Percentiles rank a stretch among this genome's conserved stretches.
Conservation (phyloP, 2,797 vertebrate genomes). For the Pantherophis vulpinus region DNA sequence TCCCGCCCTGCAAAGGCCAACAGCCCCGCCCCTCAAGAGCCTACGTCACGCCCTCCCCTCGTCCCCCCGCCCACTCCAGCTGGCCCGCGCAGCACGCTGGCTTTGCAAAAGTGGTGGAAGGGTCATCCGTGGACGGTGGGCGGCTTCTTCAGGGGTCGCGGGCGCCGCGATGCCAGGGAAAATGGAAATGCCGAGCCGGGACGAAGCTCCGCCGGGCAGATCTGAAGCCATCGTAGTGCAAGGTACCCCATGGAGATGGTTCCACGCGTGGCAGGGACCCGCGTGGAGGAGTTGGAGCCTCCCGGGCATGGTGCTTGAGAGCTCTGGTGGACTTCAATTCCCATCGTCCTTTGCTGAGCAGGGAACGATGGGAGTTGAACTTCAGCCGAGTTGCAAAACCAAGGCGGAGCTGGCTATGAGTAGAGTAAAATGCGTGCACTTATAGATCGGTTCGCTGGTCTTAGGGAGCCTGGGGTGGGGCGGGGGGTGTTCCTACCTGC, state of each 20-base stretch:
- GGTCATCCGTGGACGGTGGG: neutral
- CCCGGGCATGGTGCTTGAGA: neutral
- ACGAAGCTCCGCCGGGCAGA: slow-evolving; percentile 23
- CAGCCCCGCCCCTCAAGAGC: neutral
- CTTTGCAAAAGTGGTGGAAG: no score
- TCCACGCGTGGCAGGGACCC: neutral
- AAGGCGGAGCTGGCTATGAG: neutral
- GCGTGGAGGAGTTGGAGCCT: neutral
- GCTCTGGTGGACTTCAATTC: neutral
- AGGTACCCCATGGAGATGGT: slow-evolving; percentile 12
- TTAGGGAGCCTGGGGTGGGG: neutral
- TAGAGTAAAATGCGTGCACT: neutral
- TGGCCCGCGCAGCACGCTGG: neutral
- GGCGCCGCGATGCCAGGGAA: slow-evolving; percentile 18
- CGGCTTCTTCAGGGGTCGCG: no score
- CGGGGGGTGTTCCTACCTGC: neutral
- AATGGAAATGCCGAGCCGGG: slow-evolving; percentile 10
- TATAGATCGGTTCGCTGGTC: no score
- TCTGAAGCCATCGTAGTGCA: slow-evolving; percentile 5
- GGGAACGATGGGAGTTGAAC: neutral
- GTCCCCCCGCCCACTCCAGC: neutral
- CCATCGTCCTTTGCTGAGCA: neutral
- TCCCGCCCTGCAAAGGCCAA: neutral
- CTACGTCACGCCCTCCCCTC: neutral
- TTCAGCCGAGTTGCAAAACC: no score